Evolutionary conservation across 2,888 invertebrate species (phyloP).

Genomic region (Microctonus hyperodae): DNA sequence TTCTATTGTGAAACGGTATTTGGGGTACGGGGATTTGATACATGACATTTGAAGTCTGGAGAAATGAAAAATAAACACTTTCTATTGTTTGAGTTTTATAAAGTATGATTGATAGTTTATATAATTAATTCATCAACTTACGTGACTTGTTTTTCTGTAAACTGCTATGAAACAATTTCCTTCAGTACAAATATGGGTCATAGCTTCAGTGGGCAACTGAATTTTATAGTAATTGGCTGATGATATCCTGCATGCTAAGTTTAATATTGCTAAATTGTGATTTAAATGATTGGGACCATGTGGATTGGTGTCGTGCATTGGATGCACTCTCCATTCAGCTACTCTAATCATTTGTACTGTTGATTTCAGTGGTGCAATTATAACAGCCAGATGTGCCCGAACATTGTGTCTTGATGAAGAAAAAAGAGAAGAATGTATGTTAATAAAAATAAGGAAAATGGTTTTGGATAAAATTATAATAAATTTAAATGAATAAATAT

Average conservation of each 20-base stretch:
- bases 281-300: conserved; percentile 27
- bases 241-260: conserved; percentile 45
- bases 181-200: conserved; percentile 37
- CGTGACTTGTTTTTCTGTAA: conserved; percentile 37
- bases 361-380: conserved; percentile 37
- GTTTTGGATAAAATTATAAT: neutral
- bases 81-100: neutral
- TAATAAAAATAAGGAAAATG: neutral
- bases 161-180: conserved; percentile 40
- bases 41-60: conserved; percentile 33
- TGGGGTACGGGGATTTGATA: conserved; percentile 38
- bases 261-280: conserved; percentile 45
- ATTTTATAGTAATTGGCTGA: conserved; percentile 37
- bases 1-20: conserved; percentile 31
- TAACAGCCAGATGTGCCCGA: conserved; percentile 41
- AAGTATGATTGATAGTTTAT: neutral
- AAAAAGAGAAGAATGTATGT: neutral
- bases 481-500: neutral
- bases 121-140: conserved; percentile 21
- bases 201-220: conserved; percentile 38
- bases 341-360: conserved; percentile 43
- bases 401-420: conserved; percentile 44
- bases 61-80: conserved; percentile 5
- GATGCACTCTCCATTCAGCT: conserved; percentile 41
- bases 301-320: conserved; percentile 37